Conservation (phyloP, 2,797 vertebrate species). For the Parambassis ranga region DNA sequence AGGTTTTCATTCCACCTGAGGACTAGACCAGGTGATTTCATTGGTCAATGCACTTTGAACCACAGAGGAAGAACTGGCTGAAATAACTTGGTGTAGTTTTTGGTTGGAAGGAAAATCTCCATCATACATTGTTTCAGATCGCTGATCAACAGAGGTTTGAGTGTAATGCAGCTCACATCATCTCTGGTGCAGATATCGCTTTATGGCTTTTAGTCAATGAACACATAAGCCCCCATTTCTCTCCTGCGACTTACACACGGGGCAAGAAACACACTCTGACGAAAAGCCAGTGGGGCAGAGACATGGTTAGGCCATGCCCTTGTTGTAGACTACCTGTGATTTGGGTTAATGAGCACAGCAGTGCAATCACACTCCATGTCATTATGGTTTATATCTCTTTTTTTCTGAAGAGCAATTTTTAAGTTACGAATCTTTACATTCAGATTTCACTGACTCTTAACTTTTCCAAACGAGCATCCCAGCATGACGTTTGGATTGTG, state of each 20-base stretch:
- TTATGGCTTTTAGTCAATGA: constrained; percentile 11
- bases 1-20: constrained; percentile 49
- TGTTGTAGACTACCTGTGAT: constrained; percentile 57
- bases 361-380: constrained; percentile 27
- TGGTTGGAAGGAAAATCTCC: constrained; percentile 53
- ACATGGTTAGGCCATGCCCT: constrained; percentile 53
- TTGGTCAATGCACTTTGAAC: constrained; percentile 20
- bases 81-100: constrained; percentile 55
- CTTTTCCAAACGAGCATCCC: constrained; percentile 32
- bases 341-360: constrained; percentile 59
- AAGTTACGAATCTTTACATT: constrained; percentile 7
- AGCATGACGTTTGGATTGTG: constrained; percentile 54
- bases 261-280: constrained; percentile 6
- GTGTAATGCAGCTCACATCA: constrained; percentile 50
- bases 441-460: constrained; percentile 22
- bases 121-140: constrained; percentile 19
- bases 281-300: constrained; percentile 21
- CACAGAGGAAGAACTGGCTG: constrained; percentile 27
- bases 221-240: constrained; percentile 21
- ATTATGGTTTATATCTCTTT: constrained; percentile 2
- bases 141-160: constrained; percentile 24
- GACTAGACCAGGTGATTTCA: constrained; percentile 50
- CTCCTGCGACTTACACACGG: constrained; percentile 4
- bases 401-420: constrained; percentile 12
- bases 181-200: constrained; percentile 42